Evolutionary conservation across 2,797 vertebrate genomes (phyloP).

Genomic region (Gadopsis marmoratus): DNA sequence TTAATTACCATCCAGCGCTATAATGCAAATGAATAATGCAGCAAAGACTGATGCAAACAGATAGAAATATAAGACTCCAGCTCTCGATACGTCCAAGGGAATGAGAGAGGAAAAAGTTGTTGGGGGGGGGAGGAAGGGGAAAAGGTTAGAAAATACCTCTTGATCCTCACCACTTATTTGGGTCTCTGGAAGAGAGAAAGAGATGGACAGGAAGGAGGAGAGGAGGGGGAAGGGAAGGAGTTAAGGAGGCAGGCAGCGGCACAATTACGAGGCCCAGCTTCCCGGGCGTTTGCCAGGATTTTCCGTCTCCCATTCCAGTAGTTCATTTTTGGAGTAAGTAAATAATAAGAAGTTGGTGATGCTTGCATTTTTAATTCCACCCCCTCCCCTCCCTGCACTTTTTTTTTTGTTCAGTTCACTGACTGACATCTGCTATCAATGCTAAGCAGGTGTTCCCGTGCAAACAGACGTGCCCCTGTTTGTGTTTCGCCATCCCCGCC

Average conservation of each 20-base stretch:
- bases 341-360: conserved; percentile 89
- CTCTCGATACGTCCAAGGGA: conserved; percentile 24
- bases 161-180: conserved; percentile 43
- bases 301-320: conserved; percentile 78
- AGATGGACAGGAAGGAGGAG: conserved; percentile 52
- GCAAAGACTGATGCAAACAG: conserved; percentile 85
- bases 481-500: conserved; percentile 95
- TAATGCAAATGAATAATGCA: conserved; percentile 90
- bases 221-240: conserved; percentile 19
- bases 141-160: conserved; percentile 52
- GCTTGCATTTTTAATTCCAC: conserved; percentile 88
- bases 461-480: conserved; percentile 97
- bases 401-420: conserved; percentile 89
- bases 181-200: conserved; percentile 40
- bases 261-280: conserved; percentile 81
- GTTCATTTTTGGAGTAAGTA: conserved; percentile 86
- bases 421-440: conserved; percentile 99
- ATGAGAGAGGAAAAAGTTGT: neutral
- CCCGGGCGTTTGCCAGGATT: conserved; percentile 72
- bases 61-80: conserved; percentile 80
- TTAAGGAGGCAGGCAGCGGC: conserved; percentile 42
- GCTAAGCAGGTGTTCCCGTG: conserved; percentile 99
- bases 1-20: conserved; percentile 85
- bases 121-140: conserved; percentile 4
- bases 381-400: conserved; percentile 64